Base-by-base conservation (phyloP, 2,797 vertebrate species). In the Moxostoma hubbsi region DNA sequence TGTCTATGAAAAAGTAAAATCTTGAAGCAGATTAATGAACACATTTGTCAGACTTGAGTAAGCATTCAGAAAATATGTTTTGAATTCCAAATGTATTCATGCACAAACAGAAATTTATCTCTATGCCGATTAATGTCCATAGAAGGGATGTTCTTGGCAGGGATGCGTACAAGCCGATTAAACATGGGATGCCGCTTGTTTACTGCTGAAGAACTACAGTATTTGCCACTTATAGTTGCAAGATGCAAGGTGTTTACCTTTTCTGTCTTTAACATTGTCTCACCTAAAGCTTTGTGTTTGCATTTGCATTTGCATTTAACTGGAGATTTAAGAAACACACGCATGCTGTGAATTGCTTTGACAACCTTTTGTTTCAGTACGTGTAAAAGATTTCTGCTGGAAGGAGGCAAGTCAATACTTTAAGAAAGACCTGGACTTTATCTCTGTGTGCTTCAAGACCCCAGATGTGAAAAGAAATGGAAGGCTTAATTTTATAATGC, bases 391-490 rank as follows among this genome's bases (percentile, higher is more conserved):
- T 88, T 81, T 75, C 89, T 86, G 89, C 79, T 82, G 84, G 84
- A 87, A 91, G 90, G 87, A 90, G 90, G 86, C 86, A 88, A 89
- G 87, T 88, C 90, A 91, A 36, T 36, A 4, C 36, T 36, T 36
- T 36, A 36, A 85, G 83, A 85, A 86, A 91, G 89, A 90, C 88
- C 83, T 87, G 89, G 85, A 85, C 89, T 90, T 92, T 93, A 93
- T 93, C 91, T 88, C 87, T 15, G 12, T 66, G 15, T 53, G 89
- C 86, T 87, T 90, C 88, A 89, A 83, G 82, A 81, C 76, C 77
- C 85, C 81, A 63, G 84, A 87, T 89, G 81, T 81, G 70, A 43
- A 54, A 62, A 50, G 59, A 90, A 91, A 90, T 81, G 81, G 84
- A 91, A 90, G 91, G 89, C 91, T 90, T 82, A 90, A 87, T 88